Evolutionary conservation across 1,140 invertebrate genomes (phyloP).

Genomic region (Drosophila azteca): DNA sequence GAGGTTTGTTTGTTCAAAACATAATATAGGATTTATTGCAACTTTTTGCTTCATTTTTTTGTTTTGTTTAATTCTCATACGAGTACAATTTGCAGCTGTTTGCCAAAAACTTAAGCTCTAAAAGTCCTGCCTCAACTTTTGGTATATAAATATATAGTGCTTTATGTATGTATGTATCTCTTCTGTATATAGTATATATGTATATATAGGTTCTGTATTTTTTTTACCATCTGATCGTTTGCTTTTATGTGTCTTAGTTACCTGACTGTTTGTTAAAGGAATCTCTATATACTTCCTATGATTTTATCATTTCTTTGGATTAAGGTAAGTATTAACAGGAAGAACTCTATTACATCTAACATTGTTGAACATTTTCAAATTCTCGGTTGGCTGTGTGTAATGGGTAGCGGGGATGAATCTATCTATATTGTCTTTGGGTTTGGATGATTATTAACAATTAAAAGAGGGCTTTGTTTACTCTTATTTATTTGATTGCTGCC

Average conservation of each 20-base stretch:
- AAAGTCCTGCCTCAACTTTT: conserved; percentile 38
- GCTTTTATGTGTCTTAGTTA: conserved; percentile 62
- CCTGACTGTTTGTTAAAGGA: conserved; percentile 65
- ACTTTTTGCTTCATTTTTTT: conserved; percentile 49
- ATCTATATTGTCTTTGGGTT: conserved; percentile 57
- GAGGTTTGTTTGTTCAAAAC: conserved; percentile 42
- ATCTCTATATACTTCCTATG: conserved; percentile 28
- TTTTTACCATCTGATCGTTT: conserved; percentile 58
- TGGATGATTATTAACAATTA: conserved; percentile 51
- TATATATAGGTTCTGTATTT: conserved; percentile 50
- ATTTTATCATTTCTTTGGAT: conserved; percentile 29
- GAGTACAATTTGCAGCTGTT: conserved; percentile 59
- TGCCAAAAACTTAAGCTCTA: conserved; percentile 51
- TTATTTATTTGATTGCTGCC: conserved; percentile 64
- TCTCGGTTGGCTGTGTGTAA: conserved; percentile 23
- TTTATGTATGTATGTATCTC: conserved; percentile 56
- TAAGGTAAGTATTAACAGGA: conserved; percentile 60
- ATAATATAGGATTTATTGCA: conserved; percentile 67
- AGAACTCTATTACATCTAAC: conserved; percentile 42
- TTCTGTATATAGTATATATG: conserved; percentile 49
- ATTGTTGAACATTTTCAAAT: conserved; percentile 59
- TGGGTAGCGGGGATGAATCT: conserved; percentile 13
- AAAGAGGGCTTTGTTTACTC: conserved; percentile 13
- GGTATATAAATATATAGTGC: conserved; percentile 68
- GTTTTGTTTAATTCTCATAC: conserved; percentile 53